Evolutionary conservation across 2,888 invertebrate genomes (phyloP).

Genomic region (Conistra vaccinii): DNA sequence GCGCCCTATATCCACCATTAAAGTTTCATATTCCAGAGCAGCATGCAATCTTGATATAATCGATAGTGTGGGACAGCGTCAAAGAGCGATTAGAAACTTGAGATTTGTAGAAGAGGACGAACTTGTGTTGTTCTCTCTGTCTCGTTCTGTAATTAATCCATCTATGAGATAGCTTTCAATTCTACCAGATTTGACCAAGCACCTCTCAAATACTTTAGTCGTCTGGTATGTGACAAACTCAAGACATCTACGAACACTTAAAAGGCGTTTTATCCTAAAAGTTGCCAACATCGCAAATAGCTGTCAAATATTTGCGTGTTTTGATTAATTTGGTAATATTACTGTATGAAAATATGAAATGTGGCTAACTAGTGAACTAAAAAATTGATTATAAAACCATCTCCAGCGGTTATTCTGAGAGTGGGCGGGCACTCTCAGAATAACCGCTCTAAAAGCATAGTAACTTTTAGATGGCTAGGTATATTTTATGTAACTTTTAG

Average conservation of each 20-base stretch:
- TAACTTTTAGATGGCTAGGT: no score
- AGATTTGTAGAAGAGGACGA: not conserved
- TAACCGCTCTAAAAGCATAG: no score
- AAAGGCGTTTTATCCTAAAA: no score
- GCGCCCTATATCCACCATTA: conserved; percentile 27
- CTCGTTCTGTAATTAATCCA: not conserved
- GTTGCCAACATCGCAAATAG: no score
- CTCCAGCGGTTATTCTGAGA: no score
- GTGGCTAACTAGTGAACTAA: no score
- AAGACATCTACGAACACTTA: not conserved
- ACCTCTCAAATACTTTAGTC: not conserved
- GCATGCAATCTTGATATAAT: conserved; percentile 27
- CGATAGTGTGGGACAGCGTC: conserved; percentile 4
- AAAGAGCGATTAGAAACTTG: conserved; percentile 30
- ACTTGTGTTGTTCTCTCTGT: not conserved
- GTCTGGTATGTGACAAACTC: not conserved
- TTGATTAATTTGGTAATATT: no score
- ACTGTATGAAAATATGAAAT: no score
- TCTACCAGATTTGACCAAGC: not conserved
- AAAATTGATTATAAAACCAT: no score
- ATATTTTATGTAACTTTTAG: no score
- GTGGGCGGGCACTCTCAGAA: no score
- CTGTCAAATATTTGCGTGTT: no score
- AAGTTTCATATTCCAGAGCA: conserved; percentile 22
- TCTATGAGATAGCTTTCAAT: not conserved